Conservation (phyloP, 2,797 vertebrate genomes). For the Ptychobarbus kaznakovi region DNA sequence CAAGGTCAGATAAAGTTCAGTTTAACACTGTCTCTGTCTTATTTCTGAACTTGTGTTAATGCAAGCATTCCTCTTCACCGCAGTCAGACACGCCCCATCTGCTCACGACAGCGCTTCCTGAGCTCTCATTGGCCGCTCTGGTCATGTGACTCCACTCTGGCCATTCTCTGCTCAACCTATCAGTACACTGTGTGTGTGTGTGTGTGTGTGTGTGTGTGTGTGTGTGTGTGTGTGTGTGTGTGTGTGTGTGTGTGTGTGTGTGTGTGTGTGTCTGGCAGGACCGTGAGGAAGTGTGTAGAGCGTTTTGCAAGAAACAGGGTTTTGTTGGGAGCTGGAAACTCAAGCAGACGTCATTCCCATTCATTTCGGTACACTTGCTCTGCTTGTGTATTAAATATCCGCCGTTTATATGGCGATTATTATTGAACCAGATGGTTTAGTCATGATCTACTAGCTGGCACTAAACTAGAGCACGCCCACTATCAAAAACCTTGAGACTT, state of each 20-base stretch:
- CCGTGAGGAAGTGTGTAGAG: neutral
- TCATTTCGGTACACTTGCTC: neutral
- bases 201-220: slow-evolving; percentile 6
- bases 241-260: neutral
- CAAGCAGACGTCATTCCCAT: neutral
- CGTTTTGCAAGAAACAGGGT: neutral
- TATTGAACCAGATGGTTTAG: neutral
- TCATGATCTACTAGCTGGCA: neutral
- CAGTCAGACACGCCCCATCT: slow-evolving; percentile 22
- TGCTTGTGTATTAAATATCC: neutral
- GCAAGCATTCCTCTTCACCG: slow-evolving; percentile 19
- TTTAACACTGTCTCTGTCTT: neutral
- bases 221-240: neutral
- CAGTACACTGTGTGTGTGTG: slow-evolving; percentile 14
- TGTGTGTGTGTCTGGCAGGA: neutral
- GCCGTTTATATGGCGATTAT: neutral
- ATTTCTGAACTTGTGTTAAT: slow-evolving; percentile 5
- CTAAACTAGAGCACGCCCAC: neutral
- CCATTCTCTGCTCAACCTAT: slow-evolving; percentile 70
- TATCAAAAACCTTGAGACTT: neutral
- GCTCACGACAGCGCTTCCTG: slow-evolving; percentile 8
- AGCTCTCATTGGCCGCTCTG: slow-evolving; percentile 68
- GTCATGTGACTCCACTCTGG: slow-evolving; percentile 79
- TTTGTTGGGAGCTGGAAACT: neutral
- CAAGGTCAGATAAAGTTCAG: neutral